A percentile compares a stretch with the other conserved stretches of the same genome.
These are phyloP conservation scores for Spheniscus mendiculus DNA, from an alignment of 2,113 vertebrate genomes.

Conservation along the genomic window DNA sequence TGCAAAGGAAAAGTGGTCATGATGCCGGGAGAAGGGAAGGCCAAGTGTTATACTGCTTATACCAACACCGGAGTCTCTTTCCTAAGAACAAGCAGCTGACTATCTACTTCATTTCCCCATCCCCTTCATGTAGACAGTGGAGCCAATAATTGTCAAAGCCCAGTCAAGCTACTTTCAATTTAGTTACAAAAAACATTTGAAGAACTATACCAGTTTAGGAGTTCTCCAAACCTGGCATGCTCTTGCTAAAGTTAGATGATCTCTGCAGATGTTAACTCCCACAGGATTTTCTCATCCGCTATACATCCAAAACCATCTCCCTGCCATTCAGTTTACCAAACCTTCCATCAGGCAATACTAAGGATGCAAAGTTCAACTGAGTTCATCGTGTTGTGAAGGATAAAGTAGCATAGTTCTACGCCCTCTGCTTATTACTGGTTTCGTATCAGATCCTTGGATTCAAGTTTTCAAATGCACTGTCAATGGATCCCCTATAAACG, in stretches of 20 bases:
- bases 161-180: neutral
- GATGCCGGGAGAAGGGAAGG: conserved; percentile 6
- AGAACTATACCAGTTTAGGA: neutral
- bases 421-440: neutral
- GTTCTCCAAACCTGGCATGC: neutral
- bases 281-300: neutral
- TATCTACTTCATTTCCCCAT: neutral
- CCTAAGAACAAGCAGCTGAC: neutral
- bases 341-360: neutral
- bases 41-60: conserved; percentile 29
- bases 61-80: neutral
- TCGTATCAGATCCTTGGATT: neutral
- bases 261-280: neutral
- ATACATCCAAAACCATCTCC: neutral
- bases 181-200: neutral
- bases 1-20: conserved; percentile 48
- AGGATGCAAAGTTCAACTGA: neutral
- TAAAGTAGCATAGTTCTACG: neutral
- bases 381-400: rapidly evolving
- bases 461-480: neutral
- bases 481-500: neutral
- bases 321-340: neutral
- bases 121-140: neutral
- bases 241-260: neutral
- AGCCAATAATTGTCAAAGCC: neutral